Evolutionary conservation across 2,113 vertebrate genomes (phyloP).

Genomic region (Burhinus bistriatus): DNA sequence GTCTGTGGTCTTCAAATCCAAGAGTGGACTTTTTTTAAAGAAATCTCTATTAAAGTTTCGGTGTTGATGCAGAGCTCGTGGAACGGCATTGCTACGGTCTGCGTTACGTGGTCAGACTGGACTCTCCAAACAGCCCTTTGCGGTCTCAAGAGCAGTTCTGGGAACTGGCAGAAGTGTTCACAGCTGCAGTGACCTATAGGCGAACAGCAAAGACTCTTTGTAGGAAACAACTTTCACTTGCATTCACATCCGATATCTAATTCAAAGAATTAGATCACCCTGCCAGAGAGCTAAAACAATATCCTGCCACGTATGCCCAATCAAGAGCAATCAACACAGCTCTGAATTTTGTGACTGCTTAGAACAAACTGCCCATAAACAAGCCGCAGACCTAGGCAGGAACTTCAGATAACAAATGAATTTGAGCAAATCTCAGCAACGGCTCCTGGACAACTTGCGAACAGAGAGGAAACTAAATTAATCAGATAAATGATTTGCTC

Average conservation of each 20-base stretch:
- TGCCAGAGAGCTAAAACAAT: background rate
- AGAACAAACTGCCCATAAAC: background rate
- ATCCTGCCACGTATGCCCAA: background rate
- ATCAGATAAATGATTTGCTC: conserved; percentile 66
- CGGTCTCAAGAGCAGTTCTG: background rate
- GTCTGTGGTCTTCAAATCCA: background rate
- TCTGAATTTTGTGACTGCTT: background rate
- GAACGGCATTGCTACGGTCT: rapidly evolving
- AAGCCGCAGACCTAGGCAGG: conserved; percentile 15
- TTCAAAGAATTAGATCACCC: background rate
- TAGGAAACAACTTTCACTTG: background rate
- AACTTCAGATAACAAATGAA: conserved; percentile 50
- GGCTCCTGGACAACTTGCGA: conserved; percentile 16
- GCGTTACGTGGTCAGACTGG: rapidly evolving
- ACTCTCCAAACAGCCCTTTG: background rate
- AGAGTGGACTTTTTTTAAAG: background rate
- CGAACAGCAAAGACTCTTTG: background rate
- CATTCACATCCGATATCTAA: background rate
- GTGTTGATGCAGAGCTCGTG: background rate
- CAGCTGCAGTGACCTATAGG: background rate
- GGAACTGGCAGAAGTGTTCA: background rate
- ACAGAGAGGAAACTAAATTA: conserved; percentile 50
- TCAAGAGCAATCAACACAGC: background rate
- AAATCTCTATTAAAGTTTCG: background rate
- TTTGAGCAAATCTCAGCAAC: conserved; percentile 48